Conservation (phyloP, 2,888 invertebrate genomes). For the Lasioglossum vierecki region DNA sequence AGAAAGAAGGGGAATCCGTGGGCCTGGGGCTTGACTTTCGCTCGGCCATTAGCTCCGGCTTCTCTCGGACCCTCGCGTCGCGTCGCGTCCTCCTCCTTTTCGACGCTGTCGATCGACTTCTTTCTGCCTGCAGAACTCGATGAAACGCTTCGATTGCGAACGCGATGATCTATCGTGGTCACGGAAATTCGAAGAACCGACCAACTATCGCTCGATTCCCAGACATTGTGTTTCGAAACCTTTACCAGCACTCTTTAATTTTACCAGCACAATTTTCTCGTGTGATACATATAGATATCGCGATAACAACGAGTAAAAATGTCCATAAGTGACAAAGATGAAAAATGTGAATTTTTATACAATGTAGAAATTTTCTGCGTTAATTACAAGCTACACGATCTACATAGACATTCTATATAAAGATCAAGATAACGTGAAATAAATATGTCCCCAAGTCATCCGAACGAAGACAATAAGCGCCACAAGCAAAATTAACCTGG, state of each 20-base stretch:
- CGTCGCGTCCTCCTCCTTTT: conserved; percentile 54
- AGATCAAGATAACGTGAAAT: neutral
- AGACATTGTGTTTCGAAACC: neutral
- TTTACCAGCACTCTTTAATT: neutral
- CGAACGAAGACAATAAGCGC: neutral
- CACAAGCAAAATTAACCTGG: neutral
- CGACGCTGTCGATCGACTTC: conserved; percentile 38
- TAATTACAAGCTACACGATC: neutral
- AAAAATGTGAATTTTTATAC: neutral
- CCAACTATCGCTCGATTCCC: neutral
- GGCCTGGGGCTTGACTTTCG: conserved; percentile 78
- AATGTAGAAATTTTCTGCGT: neutral
- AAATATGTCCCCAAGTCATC: neutral
- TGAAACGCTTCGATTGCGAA: conserved; percentile 15
- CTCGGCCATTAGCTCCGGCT: conserved; percentile 65
- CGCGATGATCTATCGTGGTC: neutral
- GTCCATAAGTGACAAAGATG: neutral
- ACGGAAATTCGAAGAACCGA: neutral
- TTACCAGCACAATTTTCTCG: neutral
- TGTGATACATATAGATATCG: too few relatives aligned
- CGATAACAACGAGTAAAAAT: neutral
- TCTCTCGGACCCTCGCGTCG: conserved; percentile 43
- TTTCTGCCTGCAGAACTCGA: conserved; percentile 39
- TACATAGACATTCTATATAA: neutral
- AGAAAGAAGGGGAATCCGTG: conserved; percentile 63